Evolutionary conservation across 2,888 invertebrate species (phyloP), one percentile per base, ranked within the genome.

Genomic region (Clistopyga incitator): DNA sequence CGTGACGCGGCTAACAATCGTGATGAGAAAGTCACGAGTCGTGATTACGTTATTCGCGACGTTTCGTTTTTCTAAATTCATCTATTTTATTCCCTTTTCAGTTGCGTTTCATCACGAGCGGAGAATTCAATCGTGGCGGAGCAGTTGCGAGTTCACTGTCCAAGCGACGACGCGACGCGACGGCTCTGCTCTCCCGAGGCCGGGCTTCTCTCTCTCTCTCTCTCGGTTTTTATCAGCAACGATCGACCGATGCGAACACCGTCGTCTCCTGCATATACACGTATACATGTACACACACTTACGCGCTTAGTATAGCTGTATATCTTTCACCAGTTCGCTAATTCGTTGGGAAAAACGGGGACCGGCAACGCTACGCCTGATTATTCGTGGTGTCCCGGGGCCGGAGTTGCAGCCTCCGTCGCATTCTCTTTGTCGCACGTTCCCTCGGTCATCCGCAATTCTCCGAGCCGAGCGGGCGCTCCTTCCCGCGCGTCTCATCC

Each of bases 321-420:
- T 52, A 77, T 64, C 50, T 25, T 15, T 50, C 18, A 42, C 64
- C 52, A 82, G 74, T 78, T 78, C 65, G 84, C 76, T 80, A 82
- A 84, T 86, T 81, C 65, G 38, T 76, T 52, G 79, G 45, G 78
- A 83, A 86, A 82, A 84, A 82, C n/a, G 84, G 71, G 76, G 68
- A 78, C 64, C 79, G 78, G 81, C 67, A 56, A 78, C 79, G 84
- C 79, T 82, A 84, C 84, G 85, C 82, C 77, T 85, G 81, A 85
- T 85, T 85, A 85, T 84, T 79, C 70, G 72, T 78, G 54, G 65
- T 64, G 47, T 45, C 56, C 42, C 74, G 52, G 47, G 61, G 65
- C 61, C 42, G 38, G 71, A 25, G 34, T 65, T 71, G 54, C 54
- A 72, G 76, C 72, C 20, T 42, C 74, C 75, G 47, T 56, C 71